These are phyloP conservation scores for Mimachlamys varia DNA, from an alignment of 2,888 invertebrate species.

Conservation along the genomic window DNA sequence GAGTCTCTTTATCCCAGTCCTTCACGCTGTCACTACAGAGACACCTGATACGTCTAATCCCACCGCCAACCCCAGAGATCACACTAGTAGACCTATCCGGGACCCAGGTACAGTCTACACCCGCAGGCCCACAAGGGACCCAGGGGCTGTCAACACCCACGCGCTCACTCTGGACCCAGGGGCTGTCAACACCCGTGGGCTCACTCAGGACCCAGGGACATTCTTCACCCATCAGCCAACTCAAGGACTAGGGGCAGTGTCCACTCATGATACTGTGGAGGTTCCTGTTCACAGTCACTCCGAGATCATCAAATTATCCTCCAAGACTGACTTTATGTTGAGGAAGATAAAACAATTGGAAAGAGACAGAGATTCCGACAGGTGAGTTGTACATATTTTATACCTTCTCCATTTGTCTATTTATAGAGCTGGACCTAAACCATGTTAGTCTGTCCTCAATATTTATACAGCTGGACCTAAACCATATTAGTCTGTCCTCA, in stretches of 20 bases:
- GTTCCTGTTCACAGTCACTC: background rate
- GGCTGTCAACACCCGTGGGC: background rate
- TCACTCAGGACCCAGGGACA: background rate
- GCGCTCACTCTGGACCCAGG: background rate
- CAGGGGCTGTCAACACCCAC: background rate
- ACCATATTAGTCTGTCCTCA: background rate
- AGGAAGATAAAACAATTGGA: background rate
- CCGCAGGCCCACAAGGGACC: background rate
- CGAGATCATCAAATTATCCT: background rate
- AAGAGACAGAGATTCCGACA: background rate
- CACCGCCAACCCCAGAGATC: background rate
- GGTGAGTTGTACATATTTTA: background rate
- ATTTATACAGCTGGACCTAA: no score
- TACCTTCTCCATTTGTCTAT: background rate
- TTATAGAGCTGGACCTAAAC: background rate
- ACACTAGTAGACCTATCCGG: background rate
- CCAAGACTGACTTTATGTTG: background rate
- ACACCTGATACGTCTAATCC: background rate
- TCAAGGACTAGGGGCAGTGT: background rate
- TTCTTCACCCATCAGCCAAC: background rate
- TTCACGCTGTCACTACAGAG: background rate
- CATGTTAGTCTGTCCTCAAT: background rate
- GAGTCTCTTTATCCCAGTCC: background rate
- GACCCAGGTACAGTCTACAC: background rate
- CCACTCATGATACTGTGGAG: background rate